Evolutionary conservation across 30 jellyfish, hydroid and myxozoan genomes (phyloP), one percentile per base, ranked within the genome.

Genomic region (Pelagia noctiluca): DNA sequence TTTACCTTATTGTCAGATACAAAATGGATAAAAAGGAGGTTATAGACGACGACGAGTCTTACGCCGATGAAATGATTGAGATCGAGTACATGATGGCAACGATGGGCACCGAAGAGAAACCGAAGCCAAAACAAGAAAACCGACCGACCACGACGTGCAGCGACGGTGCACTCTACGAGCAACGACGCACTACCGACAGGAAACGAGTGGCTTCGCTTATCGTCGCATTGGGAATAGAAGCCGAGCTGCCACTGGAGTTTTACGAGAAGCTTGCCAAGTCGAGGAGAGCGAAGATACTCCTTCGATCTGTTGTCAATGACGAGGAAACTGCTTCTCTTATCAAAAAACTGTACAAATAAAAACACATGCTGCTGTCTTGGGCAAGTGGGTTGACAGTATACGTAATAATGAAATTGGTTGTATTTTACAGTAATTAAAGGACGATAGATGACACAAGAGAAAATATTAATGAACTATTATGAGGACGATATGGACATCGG

Each of bases 201-300:
- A 76, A 42, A 46, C 71, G 65, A 19, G 2, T 73, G 22, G 95
- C 84, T 23, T 75, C 92, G 11, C 31, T 82, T 1, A 38, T 82
- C 38, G 38, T 82, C 1, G 92, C 85, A 0, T 50, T 82, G 63
- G 92, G 92, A 22, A 82, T 82, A 71, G 92, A 82, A 42, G 92
- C 92, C 0, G 92, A 82, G 25, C 78, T 82, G 76, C 92, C 92
- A 28, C 35, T 74, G 30, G 92, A 69, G 50, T 82, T 82, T 65
- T 82, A 66, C 74, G 92, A 82, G 64, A 82, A 60, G 65, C 78
- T 82, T 29, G 50, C 74, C 34, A 49, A 38, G 25, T 82, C 92
- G 28, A 69, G 67, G 26, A 54, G 81, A 42, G 86, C 86, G 28
- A 82, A 68, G 38, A 48, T 71, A 8, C 54, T 82, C 74, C 50